Conservation (phyloP, 2,888 invertebrate genomes). For the Morpho helenor region DNA sequence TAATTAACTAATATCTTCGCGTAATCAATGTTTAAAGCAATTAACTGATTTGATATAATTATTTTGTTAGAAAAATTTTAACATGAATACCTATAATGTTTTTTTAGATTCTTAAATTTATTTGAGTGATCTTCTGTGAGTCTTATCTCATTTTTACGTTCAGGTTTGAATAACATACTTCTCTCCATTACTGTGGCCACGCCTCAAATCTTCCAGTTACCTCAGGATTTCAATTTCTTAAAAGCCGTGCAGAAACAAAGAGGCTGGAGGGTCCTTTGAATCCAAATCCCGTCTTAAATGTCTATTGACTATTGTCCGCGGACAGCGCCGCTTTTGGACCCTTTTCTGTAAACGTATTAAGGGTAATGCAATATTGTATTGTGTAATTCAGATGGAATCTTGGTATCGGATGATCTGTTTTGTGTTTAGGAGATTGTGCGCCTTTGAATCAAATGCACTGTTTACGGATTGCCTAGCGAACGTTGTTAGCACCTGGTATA, state of each 20-base stretch:
- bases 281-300: conserved; percentile 70
- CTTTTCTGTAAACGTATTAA: conserved; percentile 36
- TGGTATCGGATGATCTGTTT: conserved; percentile 54
- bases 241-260: conserved; percentile 67
- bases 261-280: conserved; percentile 54
- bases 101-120: neutral
- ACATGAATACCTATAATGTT: neutral
- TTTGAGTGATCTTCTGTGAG: too few species aligned
- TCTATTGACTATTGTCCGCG: conserved; percentile 64
- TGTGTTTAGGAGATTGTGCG: conserved; percentile 27
- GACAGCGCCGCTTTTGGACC: conserved; percentile 45
- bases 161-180: too few species aligned
- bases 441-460: conserved; percentile 15
- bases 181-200: conserved; percentile 28
- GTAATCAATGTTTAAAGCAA: too few species aligned
- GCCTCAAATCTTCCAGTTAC: conserved; percentile 47
- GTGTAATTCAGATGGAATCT: conserved; percentile 51
- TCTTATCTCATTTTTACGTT: too few species aligned
- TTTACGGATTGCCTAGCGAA: conserved; percentile 16
- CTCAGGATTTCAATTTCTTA: conserved; percentile 52
- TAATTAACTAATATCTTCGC: too few species aligned
- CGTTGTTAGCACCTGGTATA: conserved; percentile 26
- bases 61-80: neutral
- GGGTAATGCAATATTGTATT: conserved; percentile 70
- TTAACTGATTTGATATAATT: too few species aligned